phyloP scores from a whole-genome alignment of 2,888 invertebrate species.

The Hydriomena furcata region DNA sequence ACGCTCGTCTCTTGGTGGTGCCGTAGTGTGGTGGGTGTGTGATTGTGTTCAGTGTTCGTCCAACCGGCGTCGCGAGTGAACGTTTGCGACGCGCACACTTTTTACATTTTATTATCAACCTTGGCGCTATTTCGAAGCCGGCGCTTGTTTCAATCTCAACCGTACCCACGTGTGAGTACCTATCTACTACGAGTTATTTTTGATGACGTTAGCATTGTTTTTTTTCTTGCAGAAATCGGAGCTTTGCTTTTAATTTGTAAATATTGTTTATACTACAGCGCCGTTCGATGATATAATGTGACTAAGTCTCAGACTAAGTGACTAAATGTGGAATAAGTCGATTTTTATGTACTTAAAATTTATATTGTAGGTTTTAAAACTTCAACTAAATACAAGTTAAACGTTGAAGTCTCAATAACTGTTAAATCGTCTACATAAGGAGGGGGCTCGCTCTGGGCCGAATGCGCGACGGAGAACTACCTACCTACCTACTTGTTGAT shows the following conservation, averaged over 20 bases:
- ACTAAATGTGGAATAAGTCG: too few species aligned
- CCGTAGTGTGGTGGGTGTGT: too few species aligned
- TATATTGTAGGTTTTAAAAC: too few species aligned
- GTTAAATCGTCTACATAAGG: not conserved
- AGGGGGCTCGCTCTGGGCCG: too few species aligned
- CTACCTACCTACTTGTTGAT: slow-evolving; percentile 6
- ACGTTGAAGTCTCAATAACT: too few species aligned
- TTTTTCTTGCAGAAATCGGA: not conserved
- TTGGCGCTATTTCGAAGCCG: slow-evolving; percentile 64
- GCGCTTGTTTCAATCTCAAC: slow-evolving; percentile 39
- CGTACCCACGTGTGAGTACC: slow-evolving; percentile 58
- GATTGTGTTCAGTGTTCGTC: slow-evolving; percentile 11
- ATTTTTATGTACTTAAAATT: too few species aligned
- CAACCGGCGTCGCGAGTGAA: slow-evolving; percentile 31
- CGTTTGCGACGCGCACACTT: slow-evolving; percentile 27
- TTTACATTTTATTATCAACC: slow-evolving; percentile 49
- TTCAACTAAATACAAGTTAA: too few species aligned
- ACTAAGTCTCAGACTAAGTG: too few species aligned
- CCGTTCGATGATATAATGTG: too few species aligned
- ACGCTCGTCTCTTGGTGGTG: not conserved
- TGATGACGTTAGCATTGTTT: slow-evolving; percentile 7
- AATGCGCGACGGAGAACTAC: not conserved
- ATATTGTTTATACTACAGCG: too few species aligned
- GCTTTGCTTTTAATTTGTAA: not conserved
- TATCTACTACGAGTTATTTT: slow-evolving; percentile 20